Evolutionary conservation across 2,888 invertebrate genomes (phyloP), one percentile per base, ranked within the genome.

Genomic region (Dicranocentrus wangi): DNA sequence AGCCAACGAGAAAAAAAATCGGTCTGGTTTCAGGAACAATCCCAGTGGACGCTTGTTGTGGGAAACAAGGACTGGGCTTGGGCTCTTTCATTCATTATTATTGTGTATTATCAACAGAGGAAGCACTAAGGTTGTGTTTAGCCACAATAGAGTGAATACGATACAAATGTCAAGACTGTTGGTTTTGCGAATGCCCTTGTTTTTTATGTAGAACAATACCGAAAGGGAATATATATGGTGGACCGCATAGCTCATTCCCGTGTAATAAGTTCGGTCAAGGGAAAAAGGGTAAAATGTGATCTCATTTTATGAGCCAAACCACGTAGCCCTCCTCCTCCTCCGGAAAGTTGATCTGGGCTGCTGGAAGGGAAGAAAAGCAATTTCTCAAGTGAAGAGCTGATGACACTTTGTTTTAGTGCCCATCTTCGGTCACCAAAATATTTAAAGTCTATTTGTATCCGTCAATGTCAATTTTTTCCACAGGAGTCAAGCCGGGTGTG

Each of bases 391-490:
- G 69, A 70, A 76, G 70, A 61, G 47, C 69, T 65, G 76, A 73
- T 70, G 76, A 76, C 76, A 81, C 76, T 76, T 81, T 76, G 68
- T 76, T 70, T 81, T 66, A 76, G 65, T 76, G 76, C 66, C 51
- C 69, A 76, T 81, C 63, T 61, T 70, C 76, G 76, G 81, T 81
- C 76, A 81, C 70, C 81, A 76, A 81, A 81, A 81, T 76, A 81
- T 81, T 81, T 76, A 81, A 81, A 81, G 70, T 69, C 81, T 81
- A 81, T 81, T 81, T 81, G 82, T 82, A 68, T 61, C 71, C 69
- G 77, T 77, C 82, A 73, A 60, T 78, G 77, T 82, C 77, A 82
- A 78, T 82, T 78, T 60, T 43, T 66, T 65, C 43, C 61, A 47
- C 43, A 68, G 60, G 69, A 72, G 70, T 58, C 58, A 66, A 78